These are phyloP conservation scores for Anguilla marmorata DNA, from an alignment of 2,797 vertebrate species.

Conservation along the genomic window DNA sequence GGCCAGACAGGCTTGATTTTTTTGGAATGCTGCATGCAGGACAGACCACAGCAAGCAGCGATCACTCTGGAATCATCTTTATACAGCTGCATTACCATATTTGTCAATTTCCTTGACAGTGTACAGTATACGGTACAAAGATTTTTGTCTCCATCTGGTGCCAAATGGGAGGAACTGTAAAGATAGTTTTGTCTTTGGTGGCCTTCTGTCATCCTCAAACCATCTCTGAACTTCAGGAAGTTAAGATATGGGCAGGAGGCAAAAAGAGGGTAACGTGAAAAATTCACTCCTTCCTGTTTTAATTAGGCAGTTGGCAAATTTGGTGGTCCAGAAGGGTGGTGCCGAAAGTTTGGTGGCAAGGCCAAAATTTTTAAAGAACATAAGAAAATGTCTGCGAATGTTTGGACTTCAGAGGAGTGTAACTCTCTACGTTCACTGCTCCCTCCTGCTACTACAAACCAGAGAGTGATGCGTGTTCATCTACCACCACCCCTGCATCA, in stretches of 20 bases:
- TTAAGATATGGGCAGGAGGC: background rate
- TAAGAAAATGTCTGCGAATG: background rate
- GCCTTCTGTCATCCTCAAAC: background rate
- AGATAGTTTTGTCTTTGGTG: background rate
- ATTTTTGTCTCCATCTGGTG: conserved; percentile 8
- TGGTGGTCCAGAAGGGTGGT: background rate
- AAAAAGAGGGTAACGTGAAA: background rate
- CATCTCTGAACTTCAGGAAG: background rate
- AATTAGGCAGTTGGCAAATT: background rate
- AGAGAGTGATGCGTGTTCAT: background rate
- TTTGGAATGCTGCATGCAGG: background rate
- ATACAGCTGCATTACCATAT: background rate
- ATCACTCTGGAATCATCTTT: background rate
- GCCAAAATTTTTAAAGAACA: background rate
- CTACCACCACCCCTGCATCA: background rate
- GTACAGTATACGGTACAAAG: background rate
- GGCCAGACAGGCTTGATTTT: background rate
- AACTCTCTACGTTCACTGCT: background rate
- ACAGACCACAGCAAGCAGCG: background rate
- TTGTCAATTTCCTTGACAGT: background rate
- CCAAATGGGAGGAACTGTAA: background rate
- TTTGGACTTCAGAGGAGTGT: background rate
- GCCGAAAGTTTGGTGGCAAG: background rate
- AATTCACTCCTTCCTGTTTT: background rate
- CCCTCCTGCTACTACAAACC: background rate